Conservation (phyloP, 1,140 invertebrate species). For the Drosophila azteca region DNA sequence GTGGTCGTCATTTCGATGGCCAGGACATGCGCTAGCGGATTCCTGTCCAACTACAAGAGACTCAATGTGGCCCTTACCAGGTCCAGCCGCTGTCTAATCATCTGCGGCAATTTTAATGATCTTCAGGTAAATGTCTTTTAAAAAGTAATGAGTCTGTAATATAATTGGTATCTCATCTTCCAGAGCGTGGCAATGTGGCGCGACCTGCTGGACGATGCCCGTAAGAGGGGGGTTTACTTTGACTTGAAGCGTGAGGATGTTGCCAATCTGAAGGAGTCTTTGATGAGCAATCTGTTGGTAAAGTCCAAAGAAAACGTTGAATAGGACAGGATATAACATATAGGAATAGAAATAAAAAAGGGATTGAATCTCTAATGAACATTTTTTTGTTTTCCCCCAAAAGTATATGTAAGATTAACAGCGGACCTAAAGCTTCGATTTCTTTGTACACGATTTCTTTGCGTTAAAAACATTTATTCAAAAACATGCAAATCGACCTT, state of each 20-base stretch:
- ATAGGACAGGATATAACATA: too few relatives aligned
- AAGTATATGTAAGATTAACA: constrained; percentile 54
- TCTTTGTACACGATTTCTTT: constrained; percentile 54
- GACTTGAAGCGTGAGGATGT: constrained; percentile 47
- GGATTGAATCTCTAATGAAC: too few relatives aligned
- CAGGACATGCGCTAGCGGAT: constrained; percentile 89
- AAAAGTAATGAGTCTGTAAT: background rate
- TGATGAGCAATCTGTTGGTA: constrained; percentile 49
- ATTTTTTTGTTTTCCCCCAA: too few relatives aligned
- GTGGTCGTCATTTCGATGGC: constrained; percentile 95
- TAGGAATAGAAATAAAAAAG: too few relatives aligned
- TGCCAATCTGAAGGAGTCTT: constrained; percentile 12
- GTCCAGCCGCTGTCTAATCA: constrained; percentile 87
- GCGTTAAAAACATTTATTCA: constrained; percentile 6
- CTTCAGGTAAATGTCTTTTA: constrained; percentile 84
- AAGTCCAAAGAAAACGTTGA: constrained; percentile 18
- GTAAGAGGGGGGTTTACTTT: constrained; percentile 62
- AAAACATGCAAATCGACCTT: too few relatives aligned
- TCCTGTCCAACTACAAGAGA: constrained; percentile 88
- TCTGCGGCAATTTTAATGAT: constrained; percentile 88
- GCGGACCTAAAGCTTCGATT: constrained; percentile 45
- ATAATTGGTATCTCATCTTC: background rate
- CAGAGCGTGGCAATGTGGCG: constrained; percentile 62
- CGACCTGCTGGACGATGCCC: constrained; percentile 62
- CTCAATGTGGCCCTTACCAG: constrained; percentile 93